Conservation (phyloP, 2,113 vertebrate species). For the Lophochroa leadbeateri region DNA sequence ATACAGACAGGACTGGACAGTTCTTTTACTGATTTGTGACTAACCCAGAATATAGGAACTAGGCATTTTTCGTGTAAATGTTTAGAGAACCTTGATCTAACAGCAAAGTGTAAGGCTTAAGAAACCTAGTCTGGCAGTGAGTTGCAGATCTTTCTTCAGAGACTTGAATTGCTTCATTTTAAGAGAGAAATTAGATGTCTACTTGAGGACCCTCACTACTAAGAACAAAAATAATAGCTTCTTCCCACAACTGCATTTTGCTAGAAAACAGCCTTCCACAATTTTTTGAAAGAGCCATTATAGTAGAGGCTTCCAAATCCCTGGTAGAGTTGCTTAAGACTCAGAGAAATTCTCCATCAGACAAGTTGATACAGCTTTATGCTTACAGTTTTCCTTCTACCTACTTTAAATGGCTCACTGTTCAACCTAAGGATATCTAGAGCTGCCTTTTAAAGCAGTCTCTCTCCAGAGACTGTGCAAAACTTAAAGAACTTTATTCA, state of each 20-base stretch:
- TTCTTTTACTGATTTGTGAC: neutral
- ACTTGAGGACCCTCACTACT: neutral
- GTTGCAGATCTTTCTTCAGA: neutral
- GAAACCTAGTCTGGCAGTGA: neutral
- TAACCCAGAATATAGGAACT: neutral
- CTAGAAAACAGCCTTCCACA: neutral
- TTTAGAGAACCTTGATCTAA: neutral
- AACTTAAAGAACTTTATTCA: neutral
- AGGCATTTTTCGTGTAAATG: neutral
- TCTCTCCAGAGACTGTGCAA: neutral
- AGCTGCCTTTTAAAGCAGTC: neutral
- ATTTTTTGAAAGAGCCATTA: neutral
- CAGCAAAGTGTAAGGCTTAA: neutral
- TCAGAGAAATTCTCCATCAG: conserved; percentile 7
- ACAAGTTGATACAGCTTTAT: neutral
- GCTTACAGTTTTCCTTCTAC: neutral
- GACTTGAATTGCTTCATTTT: neutral
- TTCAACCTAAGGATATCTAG: neutral
- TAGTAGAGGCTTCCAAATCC: neutral
- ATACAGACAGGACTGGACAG: neutral
- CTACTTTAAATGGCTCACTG: neutral
- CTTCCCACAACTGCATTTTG: neutral
- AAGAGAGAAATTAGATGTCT: neutral
- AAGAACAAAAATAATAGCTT: neutral
- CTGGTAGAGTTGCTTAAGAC: neutral